Percentiles rank a stretch among this genome's conserved stretches.
phyloP scores from a whole-genome alignment of 2,113 vertebrate species.

The Chelonoidis abingdonii region DNA sequence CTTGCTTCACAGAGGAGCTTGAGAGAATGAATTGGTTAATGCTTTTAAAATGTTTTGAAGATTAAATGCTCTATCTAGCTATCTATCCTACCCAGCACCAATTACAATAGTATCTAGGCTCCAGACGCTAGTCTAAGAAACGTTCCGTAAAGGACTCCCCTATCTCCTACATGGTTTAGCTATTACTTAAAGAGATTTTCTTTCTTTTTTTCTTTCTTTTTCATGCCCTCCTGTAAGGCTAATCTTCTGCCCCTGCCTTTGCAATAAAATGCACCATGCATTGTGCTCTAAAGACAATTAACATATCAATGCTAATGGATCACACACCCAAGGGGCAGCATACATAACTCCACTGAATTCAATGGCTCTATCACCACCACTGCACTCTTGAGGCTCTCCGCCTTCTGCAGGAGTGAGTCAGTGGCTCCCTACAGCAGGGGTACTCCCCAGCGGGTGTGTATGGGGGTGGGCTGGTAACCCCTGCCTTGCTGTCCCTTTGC shows the following conservation, averaged over 20 bases:
- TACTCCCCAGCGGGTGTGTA: no score
- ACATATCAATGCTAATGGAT: background rate
- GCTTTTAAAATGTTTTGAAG: background rate
- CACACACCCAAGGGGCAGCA: background rate
- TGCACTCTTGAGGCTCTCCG: no score
- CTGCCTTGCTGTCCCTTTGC: background rate
- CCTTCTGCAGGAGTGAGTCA: background rate
- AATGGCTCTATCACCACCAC: background rate
- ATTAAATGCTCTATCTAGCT: background rate
- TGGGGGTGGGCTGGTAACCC: background rate
- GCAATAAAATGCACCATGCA: rapidly evolving
- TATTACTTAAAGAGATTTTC: background rate
- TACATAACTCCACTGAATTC: background rate
- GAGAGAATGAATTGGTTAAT: background rate
- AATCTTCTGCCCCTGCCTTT: background rate
- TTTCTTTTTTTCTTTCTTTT: background rate
- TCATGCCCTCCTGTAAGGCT: background rate
- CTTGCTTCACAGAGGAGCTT: rapidly evolving
- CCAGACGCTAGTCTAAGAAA: rapidly evolving
- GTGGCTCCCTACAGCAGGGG: background rate
- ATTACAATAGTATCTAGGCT: no score
- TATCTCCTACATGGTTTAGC: rapidly evolving
- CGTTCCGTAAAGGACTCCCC: background rate
- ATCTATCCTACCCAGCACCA: background rate
- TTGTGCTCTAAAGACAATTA: background rate